Evolutionary conservation across 2,113 vertebrate species (phyloP).

Genomic region (Opisthocomus hoazin): DNA sequence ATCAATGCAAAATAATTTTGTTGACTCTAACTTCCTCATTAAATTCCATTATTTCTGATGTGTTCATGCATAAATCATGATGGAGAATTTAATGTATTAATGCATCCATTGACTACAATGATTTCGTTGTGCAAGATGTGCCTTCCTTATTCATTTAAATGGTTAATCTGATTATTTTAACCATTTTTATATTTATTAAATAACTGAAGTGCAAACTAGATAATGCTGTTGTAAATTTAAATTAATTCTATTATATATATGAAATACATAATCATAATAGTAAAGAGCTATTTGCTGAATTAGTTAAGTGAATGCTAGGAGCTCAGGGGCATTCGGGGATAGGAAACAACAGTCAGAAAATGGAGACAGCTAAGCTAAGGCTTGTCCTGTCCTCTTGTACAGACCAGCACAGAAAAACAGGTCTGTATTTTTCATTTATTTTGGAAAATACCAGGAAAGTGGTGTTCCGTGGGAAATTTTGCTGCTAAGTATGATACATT

Average conservation of each 20-base stretch:
- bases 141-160: background rate
- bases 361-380: background rate
- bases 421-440: background rate
- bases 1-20: background rate
- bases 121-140: background rate
- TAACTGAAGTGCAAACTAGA: background rate
- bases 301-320: background rate
- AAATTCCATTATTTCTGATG: background rate
- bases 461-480: background rate
- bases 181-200: background rate
- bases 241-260: background rate
- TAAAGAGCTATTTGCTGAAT: background rate
- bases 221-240: background rate
- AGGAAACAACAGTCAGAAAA: background rate
- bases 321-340: background rate
- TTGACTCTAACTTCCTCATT: slow-evolving; percentile 3
- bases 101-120: background rate
- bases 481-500: background rate
- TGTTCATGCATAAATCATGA: background rate
- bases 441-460: background rate
- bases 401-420: background rate
- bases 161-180: slow-evolving; percentile 19
- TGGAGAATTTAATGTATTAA: background rate
- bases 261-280: background rate
- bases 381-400: background rate